phyloP scores from a whole-genome alignment of 2,113 vertebrate genomes.

The Odontophorus gujanensis region DNA sequence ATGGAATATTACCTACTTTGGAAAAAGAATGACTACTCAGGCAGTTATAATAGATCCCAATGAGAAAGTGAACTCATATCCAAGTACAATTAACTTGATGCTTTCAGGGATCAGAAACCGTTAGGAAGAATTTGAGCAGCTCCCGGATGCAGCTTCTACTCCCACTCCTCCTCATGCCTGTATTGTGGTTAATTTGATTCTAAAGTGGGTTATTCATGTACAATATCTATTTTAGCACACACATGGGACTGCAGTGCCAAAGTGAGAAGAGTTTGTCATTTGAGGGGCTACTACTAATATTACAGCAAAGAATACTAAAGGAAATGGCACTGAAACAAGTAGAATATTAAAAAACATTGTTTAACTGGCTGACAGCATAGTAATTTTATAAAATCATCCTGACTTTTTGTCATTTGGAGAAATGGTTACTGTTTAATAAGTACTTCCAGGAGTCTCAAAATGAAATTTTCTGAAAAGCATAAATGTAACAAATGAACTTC shows the following conservation, averaged over 20 bases:
- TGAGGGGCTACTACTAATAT: neutral
- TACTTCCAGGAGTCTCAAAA: neutral
- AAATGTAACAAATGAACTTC: neutral
- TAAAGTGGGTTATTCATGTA: neutral
- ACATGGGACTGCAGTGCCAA: neutral
- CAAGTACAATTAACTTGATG: neutral
- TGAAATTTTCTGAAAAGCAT: neutral
- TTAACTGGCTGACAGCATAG: neutral
- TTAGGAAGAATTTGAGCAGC: neutral
- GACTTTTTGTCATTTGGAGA: neutral
- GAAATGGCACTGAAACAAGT: neutral
- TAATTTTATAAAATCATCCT: neutral
- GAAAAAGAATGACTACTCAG: neutral
- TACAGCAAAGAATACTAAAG: neutral
- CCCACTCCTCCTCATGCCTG: neutral
- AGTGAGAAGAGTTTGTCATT: neutral
- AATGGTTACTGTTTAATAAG: neutral
- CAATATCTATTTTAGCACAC: neutral
- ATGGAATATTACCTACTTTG: neutral
- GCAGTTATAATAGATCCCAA: neutral
- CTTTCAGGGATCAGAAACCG: neutral
- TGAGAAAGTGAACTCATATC: neutral
- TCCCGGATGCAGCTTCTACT: rapidly evolving
- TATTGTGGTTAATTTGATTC: neutral
- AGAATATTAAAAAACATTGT: neutral